Percentiles rank a stretch among this genome's conserved stretches.
phyloP scores from a whole-genome alignment of 2,113 vertebrate genomes.

The Macquaria australasica region DNA sequence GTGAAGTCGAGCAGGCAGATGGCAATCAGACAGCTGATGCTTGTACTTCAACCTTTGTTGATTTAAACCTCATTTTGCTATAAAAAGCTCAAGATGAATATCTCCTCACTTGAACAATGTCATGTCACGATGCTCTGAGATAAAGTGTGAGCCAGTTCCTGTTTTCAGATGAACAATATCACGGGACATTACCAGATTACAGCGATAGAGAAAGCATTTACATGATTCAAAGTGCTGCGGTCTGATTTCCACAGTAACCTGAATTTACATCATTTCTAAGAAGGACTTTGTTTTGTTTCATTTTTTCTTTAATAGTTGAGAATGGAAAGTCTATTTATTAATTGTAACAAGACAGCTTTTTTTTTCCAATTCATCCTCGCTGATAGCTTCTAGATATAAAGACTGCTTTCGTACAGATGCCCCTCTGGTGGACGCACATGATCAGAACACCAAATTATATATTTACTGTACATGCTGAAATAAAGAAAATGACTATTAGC shows the following conservation, averaged over 20 bases:
- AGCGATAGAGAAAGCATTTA: neutral
- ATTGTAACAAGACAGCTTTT: neutral
- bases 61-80: slow-evolving; percentile 9
- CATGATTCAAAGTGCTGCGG: neutral
- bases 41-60: neutral
- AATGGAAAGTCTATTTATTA: neutral
- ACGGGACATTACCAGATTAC: neutral
- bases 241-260: slow-evolving; percentile 13
- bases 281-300: neutral
- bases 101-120: slow-evolving; percentile 17
- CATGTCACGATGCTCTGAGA: slow-evolving; percentile 22
- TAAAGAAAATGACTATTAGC: neutral
- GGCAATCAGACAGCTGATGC: slow-evolving; percentile 19
- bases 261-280: neutral
- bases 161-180: slow-evolving; percentile 2
- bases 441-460: neutral
- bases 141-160: slow-evolving; percentile 7
- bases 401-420: neutral
- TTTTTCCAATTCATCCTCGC: too few species aligned
- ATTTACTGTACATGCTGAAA: neutral
- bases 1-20: slow-evolving; percentile 27
- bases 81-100: slow-evolving; percentile 39
- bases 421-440: neutral
- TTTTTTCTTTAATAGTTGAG: neutral
- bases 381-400: neutral